Evolutionary conservation across 2,888 invertebrate species (phyloP).

Genomic region (Octodonta nipae): DNA sequence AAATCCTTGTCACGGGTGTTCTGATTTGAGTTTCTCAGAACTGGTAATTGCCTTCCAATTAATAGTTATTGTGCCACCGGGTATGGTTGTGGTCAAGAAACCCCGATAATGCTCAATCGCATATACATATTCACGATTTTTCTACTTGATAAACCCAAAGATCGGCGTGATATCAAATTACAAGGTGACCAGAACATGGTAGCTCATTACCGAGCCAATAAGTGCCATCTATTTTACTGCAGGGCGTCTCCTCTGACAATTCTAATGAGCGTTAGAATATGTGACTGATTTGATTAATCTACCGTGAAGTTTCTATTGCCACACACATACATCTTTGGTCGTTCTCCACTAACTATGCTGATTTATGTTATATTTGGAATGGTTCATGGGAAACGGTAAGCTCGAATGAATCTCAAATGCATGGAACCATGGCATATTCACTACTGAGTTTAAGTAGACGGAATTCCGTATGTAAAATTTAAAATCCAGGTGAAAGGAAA

Average conservation of each 20-base stretch:
- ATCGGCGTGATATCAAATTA: background rate
- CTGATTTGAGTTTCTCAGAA: too few species aligned
- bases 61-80: too few species aligned
- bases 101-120: background rate
- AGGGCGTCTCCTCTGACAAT: slow-evolving; percentile 11
- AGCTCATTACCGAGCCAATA: slow-evolving; percentile 18
- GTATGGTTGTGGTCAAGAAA: too few species aligned
- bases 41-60: too few species aligned
- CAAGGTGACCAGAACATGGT: slow-evolving; percentile 15
- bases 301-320: slow-evolving; percentile 16
- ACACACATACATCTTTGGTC: slow-evolving; percentile 18
- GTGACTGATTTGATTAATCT: slow-evolving; percentile 22
- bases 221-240: slow-evolving; percentile 16
- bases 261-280: slow-evolving; percentile 20
- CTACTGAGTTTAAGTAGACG: too few species aligned
- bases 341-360: slow-evolving; percentile 3
- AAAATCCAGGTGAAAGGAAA: too few species aligned
- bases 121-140: slow-evolving; percentile 2
- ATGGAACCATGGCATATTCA: too few species aligned
- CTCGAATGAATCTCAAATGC: too few species aligned
- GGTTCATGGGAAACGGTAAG: too few species aligned
- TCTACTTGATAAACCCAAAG: background rate
- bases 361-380: background rate
- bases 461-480: too few species aligned
- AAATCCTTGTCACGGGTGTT: too few species aligned